These are phyloP conservation scores for Mycalesis mineus DNA, from an alignment of 2,888 invertebrate genomes.

Conservation along the genomic window DNA sequence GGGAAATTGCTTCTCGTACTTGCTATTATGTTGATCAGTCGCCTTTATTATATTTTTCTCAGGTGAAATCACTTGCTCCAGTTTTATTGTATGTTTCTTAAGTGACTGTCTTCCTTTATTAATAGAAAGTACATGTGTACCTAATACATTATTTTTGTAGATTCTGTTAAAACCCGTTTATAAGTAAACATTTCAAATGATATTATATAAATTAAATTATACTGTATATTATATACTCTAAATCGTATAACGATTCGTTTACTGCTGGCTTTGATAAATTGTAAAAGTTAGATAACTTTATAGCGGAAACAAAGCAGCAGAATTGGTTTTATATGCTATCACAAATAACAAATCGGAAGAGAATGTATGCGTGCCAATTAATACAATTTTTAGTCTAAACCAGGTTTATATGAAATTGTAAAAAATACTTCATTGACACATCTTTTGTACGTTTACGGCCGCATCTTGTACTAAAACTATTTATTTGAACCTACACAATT, in stretches of 20 bases:
- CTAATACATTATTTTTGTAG: no score
- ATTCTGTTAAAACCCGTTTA: no score
- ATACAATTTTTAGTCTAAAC: neutral
- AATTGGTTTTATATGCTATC: neutral
- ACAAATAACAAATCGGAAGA: neutral
- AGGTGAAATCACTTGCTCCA: slow-evolving; percentile 54
- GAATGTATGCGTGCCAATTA: neutral
- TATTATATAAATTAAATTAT: no score
- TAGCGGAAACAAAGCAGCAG: neutral
- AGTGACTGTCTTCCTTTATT: slow-evolving; percentile 22
- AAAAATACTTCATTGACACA: no score
- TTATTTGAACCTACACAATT: no score
- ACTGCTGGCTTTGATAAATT: neutral
- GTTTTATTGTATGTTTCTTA: slow-evolving; percentile 45
- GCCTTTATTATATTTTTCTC: slow-evolving; percentile 51
- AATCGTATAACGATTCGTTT: no score
- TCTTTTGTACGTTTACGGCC: no score
- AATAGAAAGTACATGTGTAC: slow-evolving; percentile 15
- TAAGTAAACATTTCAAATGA: no score
- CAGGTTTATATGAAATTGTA: no score
- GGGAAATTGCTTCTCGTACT: slow-evolving; percentile 61
- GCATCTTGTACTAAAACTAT: no score
- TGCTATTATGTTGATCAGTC: slow-evolving; percentile 51
- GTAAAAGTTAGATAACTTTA: neutral
- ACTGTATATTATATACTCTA: no score